Conservation (phyloP, 2,113 vertebrate species). For the Lanius collurio region DNA sequence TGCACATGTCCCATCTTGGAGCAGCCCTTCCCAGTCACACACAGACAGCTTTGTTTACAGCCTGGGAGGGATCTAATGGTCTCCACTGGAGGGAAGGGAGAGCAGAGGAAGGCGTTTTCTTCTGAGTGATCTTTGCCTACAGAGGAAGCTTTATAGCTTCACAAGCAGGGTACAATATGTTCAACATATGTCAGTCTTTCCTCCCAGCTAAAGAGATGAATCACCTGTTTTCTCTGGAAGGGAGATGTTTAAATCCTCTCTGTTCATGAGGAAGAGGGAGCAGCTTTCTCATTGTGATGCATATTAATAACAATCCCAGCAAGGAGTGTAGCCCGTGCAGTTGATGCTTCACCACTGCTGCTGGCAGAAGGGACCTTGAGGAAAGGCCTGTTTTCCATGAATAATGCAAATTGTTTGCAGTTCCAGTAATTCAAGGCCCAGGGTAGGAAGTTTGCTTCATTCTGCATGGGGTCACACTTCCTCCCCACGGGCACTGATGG, state of each 20-base stretch:
- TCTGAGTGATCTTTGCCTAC: not conserved
- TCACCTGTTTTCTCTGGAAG: constrained; percentile 37
- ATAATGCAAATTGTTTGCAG: constrained; percentile 3
- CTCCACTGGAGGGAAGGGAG: not conserved
- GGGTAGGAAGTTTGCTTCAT: not conserved
- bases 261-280: not conserved
- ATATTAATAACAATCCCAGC: not conserved
- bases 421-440: not conserved
- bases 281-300: constrained; percentile 29
- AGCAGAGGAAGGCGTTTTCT: not conserved
- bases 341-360: not conserved
- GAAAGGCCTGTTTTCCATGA: not conserved
- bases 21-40: constrained; percentile 25
- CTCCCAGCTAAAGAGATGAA: constrained; percentile 6
- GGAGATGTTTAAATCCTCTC: constrained; percentile 9
- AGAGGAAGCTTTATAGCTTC: constrained; percentile 26
- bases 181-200: constrained; percentile 38
- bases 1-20: constrained; percentile 15
- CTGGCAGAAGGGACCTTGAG: not conserved
- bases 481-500: not conserved
- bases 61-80: not conserved
- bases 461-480: not conserved
- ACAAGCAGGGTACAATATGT: constrained; percentile 10
- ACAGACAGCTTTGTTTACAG: constrained; percentile 38
- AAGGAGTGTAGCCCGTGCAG: not conserved